These are phyloP conservation scores for Daktulosphaira vitifoliae DNA, from an alignment of 1,140 invertebrate species.

Conservation along the genomic window DNA sequence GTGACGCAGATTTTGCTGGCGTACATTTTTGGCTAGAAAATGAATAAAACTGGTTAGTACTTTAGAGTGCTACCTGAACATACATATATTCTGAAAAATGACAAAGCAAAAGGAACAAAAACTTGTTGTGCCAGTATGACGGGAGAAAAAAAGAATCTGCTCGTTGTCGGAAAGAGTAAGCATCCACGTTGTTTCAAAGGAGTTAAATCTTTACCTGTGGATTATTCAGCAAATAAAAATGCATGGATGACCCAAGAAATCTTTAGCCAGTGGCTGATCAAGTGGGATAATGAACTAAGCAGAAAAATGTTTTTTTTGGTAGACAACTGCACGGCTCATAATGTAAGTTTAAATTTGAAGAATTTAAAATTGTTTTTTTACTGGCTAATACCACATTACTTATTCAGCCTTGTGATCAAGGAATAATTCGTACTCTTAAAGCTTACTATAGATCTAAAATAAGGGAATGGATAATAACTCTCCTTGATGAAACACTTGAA, in stretches of 20 bases:
- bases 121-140: conserved; percentile 3
- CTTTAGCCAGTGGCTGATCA: neutral
- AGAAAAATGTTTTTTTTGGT: neutral
- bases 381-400: neutral
- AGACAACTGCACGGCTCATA: conserved; percentile 6
- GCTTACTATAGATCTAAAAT: neutral
- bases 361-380: conserved; percentile 2
- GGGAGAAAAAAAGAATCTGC: neutral
- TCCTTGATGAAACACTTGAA: neutral
- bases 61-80: too few relatives aligned
- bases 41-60: too few relatives aligned
- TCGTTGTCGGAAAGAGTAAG: neutral
- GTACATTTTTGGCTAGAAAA: too few relatives aligned
- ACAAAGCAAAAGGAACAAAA: too few relatives aligned
- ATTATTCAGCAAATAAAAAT: too few relatives aligned
- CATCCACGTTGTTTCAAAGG: conserved; percentile 8
- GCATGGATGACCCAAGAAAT: neutral
- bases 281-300: neutral
- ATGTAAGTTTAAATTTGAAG: neutral
- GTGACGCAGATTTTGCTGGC: too few relatives aligned
- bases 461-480: neutral
- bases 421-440: conserved; percentile 13
- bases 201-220: conserved; percentile 2
- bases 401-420: conserved; percentile 1
- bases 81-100: too few relatives aligned